Evolutionary conservation across 2,888 invertebrate species (phyloP), one percentile per base, ranked within the genome.

Genomic region (Acholoe squamosa): DNA sequence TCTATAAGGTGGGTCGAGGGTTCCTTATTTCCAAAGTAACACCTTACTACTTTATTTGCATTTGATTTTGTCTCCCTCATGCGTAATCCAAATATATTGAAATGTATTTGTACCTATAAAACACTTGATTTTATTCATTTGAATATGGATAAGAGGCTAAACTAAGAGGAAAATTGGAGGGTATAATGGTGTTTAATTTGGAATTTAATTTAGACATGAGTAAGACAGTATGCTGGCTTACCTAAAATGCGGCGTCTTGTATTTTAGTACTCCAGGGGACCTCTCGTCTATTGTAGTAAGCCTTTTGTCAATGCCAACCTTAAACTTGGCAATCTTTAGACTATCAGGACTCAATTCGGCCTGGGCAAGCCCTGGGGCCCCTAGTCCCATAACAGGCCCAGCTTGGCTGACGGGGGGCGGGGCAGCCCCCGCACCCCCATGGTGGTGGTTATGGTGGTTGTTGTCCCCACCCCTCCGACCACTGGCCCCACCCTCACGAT

Each of bases 241-340:
- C 95, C 95, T 94, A 92, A 95, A 95, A 92, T 95, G 95, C 80
- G 95, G 95, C 31, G 95, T 95, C 91, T 94, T 94, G 91, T 95
- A 95, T 92, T 95, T 95, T 52, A 95, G 91, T 76, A 95, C 95
- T 34, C 94, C 94, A 54, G 94, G 93, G 12, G 95, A 95, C 71
- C 93, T 93, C 92, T 95, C 95, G 91, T 95, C 95, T 19, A 95
- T 94, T 71, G 93, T 92, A 7, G 95, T 95, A n/a, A 95, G 94
- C 91, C 93, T 93, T 88, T 94, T 95, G 90, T 95, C 95, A 77
- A 95, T 95, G 80, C 93, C 93, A 7, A 94, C 94, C 88, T 93
- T 93, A 33, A 95, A 92, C 33, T 89, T 89, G 25, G 80, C 31
- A 52, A 89, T 51, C 22, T 14, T 43, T 5, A 84, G 25, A 52